A percentile compares a stretch with the other conserved stretches of the same genome.
phyloP scores from a whole-genome alignment of 2,888 invertebrate species.

The Pelosia muscerda region DNA sequence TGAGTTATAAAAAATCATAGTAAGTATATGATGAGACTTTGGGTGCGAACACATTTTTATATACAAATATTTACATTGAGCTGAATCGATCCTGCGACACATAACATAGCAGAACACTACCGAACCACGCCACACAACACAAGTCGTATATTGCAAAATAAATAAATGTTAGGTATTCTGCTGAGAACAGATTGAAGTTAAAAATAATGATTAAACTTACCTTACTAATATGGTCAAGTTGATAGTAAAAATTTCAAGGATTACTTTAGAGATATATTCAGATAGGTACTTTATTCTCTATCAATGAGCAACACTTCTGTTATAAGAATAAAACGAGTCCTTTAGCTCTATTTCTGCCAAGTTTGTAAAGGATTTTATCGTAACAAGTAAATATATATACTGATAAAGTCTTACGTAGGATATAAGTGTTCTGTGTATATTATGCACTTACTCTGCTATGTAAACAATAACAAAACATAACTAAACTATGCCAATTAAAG shows the following conservation, averaged over 20 bases:
- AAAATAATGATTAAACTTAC: too few species aligned
- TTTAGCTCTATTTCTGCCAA: background rate
- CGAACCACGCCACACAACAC: background rate
- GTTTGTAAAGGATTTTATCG: background rate
- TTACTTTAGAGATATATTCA: too few species aligned
- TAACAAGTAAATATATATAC: background rate
- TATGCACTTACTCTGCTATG: too few species aligned
- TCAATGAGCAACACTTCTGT: background rate
- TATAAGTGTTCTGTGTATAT: too few species aligned
- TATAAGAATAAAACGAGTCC: background rate
- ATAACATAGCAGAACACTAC: background rate
- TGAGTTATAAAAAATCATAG: too few species aligned
- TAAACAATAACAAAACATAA: conserved; percentile 6
- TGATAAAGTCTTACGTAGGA: too few species aligned
- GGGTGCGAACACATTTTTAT: too few species aligned
- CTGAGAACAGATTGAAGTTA: background rate
- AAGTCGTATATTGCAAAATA: background rate
- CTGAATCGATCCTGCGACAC: background rate
- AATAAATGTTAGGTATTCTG: background rate
- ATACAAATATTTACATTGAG: background rate
- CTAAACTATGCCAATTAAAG: background rate
- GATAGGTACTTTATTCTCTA: background rate
- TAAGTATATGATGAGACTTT: too few species aligned
- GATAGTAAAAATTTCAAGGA: too few species aligned
- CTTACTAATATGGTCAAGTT: too few species aligned